Evolutionary conservation across 23 tunicate species (phyloP).

Genomic region (Botrylloides violaceus): DNA sequence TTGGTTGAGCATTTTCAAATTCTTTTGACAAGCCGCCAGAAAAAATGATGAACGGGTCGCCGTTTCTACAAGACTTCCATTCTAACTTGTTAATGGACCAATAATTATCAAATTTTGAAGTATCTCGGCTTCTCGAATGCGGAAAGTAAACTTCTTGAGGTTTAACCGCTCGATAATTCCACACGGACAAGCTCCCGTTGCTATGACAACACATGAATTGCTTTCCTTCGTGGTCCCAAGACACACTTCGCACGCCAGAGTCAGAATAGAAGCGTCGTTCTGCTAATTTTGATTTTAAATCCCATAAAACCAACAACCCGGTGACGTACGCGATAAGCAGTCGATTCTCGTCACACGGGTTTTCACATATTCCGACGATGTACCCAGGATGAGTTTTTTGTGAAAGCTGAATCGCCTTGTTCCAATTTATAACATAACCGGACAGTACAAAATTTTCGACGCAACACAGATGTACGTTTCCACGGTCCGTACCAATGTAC

Average conservation of each 20-base stretch:
- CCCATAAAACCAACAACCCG: conserved; percentile 71
- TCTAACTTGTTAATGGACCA: conserved; percentile 45
- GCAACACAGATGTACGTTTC: conserved; percentile 59
- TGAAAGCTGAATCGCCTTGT: conserved; percentile 74
- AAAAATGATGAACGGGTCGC: conserved; percentile 61
- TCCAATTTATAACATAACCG: conserved; percentile 83
- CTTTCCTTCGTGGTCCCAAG: conserved; percentile 79
- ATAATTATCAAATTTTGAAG: conserved; percentile 24
- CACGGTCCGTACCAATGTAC: conserved; percentile 68
- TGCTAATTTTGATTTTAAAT: conserved; percentile 31
- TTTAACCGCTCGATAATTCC: conserved; percentile 34
- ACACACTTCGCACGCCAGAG: conserved; percentile 25
- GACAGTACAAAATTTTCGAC: conserved; percentile 71
- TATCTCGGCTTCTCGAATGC: conserved; percentile 29
- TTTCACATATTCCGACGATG: conserved; percentile 49
- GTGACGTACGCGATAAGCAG: conserved; percentile 48
- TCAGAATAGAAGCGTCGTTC: conserved; percentile 41
- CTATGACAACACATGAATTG: conserved; percentile 68
- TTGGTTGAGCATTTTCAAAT: conserved; percentile 19
- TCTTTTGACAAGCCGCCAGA: conserved; percentile 59
- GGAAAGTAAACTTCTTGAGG: conserved; percentile 41
- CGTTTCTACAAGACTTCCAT: conserved; percentile 47
- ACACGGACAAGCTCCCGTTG: conserved; percentile 54
- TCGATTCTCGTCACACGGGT: conserved; percentile 62
- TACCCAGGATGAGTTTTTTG: conserved; percentile 84